phyloP scores from a whole-genome alignment of 2,797 vertebrate species.

The Tapera naevia region DNA sequence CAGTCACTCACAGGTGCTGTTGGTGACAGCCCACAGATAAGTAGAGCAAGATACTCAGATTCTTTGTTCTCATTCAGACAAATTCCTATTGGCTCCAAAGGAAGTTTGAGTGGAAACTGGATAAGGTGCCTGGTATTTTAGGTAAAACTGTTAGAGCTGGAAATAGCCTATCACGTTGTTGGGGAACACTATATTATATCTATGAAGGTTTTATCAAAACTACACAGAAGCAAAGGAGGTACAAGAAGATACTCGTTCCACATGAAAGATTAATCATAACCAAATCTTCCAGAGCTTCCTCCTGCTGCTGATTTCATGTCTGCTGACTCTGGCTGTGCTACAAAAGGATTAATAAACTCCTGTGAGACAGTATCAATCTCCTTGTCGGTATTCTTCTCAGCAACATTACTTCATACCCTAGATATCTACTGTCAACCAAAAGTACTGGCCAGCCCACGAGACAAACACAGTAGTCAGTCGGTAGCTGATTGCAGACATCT shows the following conservation, averaged over 20 bases:
- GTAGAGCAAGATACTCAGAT: neutral
- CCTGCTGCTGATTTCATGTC: constrained; percentile 9
- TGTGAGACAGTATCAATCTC: constrained; percentile 11
- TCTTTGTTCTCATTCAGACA: constrained; percentile 16
- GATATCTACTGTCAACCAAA: constrained; percentile 7
- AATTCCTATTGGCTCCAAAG: neutral
- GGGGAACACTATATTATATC: neutral
- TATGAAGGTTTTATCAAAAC: constrained; percentile 11
- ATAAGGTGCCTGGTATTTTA: constrained; percentile 12
- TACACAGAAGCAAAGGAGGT: neutral
- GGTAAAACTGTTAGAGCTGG: neutral
- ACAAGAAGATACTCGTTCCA: neutral
- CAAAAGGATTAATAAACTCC: constrained; percentile 21
- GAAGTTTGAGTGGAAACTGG: constrained; percentile 18
- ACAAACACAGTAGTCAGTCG: neutral
- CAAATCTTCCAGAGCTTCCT: constrained; percentile 7
- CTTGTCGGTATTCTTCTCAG: neutral
- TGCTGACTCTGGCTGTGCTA: neutral
- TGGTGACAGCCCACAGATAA: neutral
- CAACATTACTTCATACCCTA: constrained; percentile 52
- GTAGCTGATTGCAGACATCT: constrained; percentile 53
- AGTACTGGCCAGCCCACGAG: neutral
- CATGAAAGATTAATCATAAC: neutral
- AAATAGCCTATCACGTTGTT: neutral
- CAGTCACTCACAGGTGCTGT: neutral